Evolutionary conservation across 2,113 vertebrate genomes (phyloP).

Genomic region (Triplophysa siluroides): DNA sequence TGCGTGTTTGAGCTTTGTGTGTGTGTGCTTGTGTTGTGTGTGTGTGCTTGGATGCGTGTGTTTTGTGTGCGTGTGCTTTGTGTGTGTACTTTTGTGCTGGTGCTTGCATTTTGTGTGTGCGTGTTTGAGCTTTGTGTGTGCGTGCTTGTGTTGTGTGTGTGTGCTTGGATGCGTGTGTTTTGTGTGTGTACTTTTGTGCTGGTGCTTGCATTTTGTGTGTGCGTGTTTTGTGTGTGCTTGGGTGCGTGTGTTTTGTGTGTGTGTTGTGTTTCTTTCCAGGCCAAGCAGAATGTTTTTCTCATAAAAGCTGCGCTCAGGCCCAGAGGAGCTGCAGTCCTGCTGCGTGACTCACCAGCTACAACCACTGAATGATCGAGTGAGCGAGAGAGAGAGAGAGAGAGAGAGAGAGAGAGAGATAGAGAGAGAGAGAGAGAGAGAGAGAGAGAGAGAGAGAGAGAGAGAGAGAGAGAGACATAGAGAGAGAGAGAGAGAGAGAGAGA

Average conservation of each 20-base stretch:
- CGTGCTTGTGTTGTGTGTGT: not conserved
- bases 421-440: not conserved
- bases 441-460: constrained; percentile 4
- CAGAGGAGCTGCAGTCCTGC: constrained; percentile 48
- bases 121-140: not conserved
- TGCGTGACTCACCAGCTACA: constrained; percentile 46
- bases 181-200: not conserved
- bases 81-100: no score
- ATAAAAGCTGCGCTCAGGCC: constrained; percentile 54
- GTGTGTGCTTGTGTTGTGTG: not conserved
- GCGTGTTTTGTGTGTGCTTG: not conserved
- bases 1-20: constrained; percentile 7
- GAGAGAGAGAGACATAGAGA: no score
- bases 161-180: not conserved
- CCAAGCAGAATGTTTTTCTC: constrained; percentile 55
- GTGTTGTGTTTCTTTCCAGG: constrained; percentile 38
- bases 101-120: not conserved
- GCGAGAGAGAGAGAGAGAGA: not conserved
- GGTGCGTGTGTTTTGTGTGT: constrained; percentile 14
- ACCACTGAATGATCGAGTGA: not conserved
- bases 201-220: no score
- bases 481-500: not conserved
- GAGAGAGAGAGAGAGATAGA: not conserved
- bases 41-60: constrained; percentile 6
- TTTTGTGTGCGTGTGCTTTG: not conserved